Evolutionary conservation across 2,113 vertebrate species (phyloP).

Genomic region (Chloebia gouldiae): DNA sequence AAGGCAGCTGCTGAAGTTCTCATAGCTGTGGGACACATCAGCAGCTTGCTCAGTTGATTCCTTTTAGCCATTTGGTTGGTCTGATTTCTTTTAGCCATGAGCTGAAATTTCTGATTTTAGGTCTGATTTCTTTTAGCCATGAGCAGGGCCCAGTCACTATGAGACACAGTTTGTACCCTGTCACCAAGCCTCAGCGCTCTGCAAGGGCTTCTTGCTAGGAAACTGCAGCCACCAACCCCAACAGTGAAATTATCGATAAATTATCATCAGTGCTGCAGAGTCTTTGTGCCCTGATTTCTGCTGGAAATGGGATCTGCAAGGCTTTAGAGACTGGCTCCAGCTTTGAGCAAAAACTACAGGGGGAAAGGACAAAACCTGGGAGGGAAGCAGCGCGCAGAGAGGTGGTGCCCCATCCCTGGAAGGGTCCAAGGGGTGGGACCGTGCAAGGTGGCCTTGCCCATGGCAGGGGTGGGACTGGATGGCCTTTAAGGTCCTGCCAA

Average conservation of each 20-base stretch:
- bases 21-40: not conserved
- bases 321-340: not conserved
- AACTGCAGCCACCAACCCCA: not conserved
- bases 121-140: no score
- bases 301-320: not conserved
- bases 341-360: not conserved
- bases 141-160: not conserved
- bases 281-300: not conserved
- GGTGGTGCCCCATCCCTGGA: not conserved
- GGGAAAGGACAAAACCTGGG: rapidly evolving
- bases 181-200: not conserved
- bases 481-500: not conserved
- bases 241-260: not conserved
- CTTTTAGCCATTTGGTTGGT: no score
- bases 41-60: not conserved
- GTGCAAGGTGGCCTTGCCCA: not conserved
- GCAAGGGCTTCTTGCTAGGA: not conserved
- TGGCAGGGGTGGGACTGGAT: not conserved
- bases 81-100: not conserved
- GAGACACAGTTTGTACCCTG: no score
- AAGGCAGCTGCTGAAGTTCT: not conserved
- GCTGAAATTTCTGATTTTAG: not conserved
- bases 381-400: not conserved
- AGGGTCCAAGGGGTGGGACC: not conserved
- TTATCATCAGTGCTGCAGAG: not conserved